Evolutionary conservation across 2,888 invertebrate genomes (phyloP).

Genomic region (Metallyticus violacea): DNA sequence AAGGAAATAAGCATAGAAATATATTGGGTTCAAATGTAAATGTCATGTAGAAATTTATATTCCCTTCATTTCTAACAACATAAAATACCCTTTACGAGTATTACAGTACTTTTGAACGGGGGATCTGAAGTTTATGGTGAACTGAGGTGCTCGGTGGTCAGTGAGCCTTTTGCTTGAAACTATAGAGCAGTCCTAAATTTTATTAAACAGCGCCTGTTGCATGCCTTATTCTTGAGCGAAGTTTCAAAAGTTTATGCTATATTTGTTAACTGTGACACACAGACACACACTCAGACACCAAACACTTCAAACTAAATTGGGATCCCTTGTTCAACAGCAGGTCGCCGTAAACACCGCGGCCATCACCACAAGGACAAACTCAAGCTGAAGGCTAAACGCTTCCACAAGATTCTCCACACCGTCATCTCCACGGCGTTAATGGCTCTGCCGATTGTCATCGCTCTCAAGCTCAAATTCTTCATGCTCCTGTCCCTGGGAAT

Average conservation of each 20-base stretch:
- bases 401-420: not conserved
- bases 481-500: conserved; percentile 13
- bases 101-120: not conserved
- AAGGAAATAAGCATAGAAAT: no score
- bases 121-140: conserved; percentile 1
- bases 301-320: not conserved
- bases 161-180: not conserved
- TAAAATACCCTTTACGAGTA: not conserved
- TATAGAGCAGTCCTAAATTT: not conserved
- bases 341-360: not conserved
- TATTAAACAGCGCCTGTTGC: not conserved
- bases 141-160: conserved; percentile 7
- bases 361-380: not conserved
- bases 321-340: not conserved
- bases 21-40: no score
- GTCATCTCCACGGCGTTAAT: conserved; percentile 2
- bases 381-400: not conserved
- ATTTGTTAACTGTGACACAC: not conserved
- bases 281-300: not conserved
- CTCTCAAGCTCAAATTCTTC: conserved; percentile 21
- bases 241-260: not conserved
- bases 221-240: not conserved
- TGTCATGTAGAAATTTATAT: no score
- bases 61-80: no score
- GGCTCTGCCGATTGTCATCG: conserved; percentile 10